Evolutionary conservation across 1,140 invertebrate genomes (phyloP), one percentile per base, ranked within the genome.

Genomic region (Diuraphis noxia): DNA sequence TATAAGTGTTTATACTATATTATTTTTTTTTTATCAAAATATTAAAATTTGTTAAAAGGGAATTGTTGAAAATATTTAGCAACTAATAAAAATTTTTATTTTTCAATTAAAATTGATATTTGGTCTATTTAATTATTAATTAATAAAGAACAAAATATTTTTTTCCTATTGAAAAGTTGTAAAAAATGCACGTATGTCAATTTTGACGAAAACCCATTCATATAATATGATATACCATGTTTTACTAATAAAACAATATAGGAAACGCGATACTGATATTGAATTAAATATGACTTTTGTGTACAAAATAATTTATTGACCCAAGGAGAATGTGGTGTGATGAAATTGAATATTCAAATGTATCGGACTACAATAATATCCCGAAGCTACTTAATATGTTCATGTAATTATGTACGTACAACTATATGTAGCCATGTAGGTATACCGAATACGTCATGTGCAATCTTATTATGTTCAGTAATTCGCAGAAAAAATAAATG

Each of bases 301-400:
- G 21, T 9, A 40, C 13, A 81, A 23, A 81, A 81, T 25, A 81
- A 81, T 49, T 49, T 49, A 49, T 40, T 81, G 38, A 81, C 23
- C 79, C 10, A 40, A 81, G 23, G 23, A 40, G 79, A 81, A 81
- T 81, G 36, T 36, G 21, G 36, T n/a, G 82, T 46, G 82, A n/a
- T 40, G 41, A 46, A 46, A 85, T 43, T n/a, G n/a, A 85, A 85
- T 85, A 85, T 85, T 85, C 23, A 34, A 85, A 85, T 85, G 17
- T 43, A 40, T 30, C 36, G 21, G 21, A 81, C 77, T 81, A 40
- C 25, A 81, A 36, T 36, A 79, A 38, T 23, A 81, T 46, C 43
- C 82, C 5, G 9, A 85, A 46, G 7, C 41, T 17, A 34, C 30
- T 46, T 46, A 34, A 10, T 81, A 84, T 41, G 41, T 84, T 34